Base-by-base conservation (phyloP, 2,888 invertebrate genomes). In the Yponomeuta plumbellus region DNA sequence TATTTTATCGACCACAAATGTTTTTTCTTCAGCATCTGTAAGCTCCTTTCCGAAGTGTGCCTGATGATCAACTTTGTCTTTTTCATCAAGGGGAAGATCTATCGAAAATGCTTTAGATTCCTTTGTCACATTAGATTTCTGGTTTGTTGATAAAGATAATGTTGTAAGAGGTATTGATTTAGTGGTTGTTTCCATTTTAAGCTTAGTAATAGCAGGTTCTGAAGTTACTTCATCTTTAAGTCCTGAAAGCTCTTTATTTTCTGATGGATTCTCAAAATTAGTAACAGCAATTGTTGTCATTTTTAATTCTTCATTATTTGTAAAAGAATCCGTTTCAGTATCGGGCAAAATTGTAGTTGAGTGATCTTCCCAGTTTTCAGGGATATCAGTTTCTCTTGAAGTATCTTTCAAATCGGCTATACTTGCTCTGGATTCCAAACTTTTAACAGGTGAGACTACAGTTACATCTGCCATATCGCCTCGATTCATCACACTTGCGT, bases 71-170 rank as follows among this genome's bases (percentile, higher is more conserved):
- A 58, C 10, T 23, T 61, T 66, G 17, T 61, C 34, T n/a, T 34
- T 56, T 11, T 66, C 57, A 26, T 66, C 66, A n/a, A 56, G 73
- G 52, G 75, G 68, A 56, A 75, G 68, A 65, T 79, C 72, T 64
- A 78, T 67, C 40, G 74, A 67, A 2, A 80, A 67, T 61, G 71
- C 71, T 61, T 78, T 74, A 17, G 76, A 70, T 52, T 76, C 74
- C n/a, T 71, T 52, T 69, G 65, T 71, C 68, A 20, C 17, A 17
- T 52, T 52, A 3, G 17, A 17, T 52, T 8, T 8, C 5, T 52
- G 1, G 44, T 13, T 52, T 6, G 1, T 17, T 17, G 13, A 17
- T 52, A 17, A 52, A 52, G 34, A 8, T 10, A 52, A 17, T 52
- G 52, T 66, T 26, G 26, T 62, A 62, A n/a, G 34, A 59, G 21